Conservation (phyloP, 2,888 invertebrate genomes). For the Oxyscelio sp. region DNA sequence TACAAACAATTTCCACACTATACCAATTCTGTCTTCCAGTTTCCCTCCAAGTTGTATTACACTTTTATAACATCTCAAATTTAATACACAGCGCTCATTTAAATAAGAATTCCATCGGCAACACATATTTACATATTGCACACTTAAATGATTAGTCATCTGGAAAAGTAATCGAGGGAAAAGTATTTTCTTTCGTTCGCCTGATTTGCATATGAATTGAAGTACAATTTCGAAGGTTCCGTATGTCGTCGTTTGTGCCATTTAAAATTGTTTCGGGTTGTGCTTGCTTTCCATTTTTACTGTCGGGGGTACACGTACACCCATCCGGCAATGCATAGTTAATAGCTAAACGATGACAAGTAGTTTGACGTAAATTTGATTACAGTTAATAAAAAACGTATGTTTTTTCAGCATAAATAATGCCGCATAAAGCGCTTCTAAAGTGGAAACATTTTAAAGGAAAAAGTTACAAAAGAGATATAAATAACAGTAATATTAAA, state of each 20-base stretch:
- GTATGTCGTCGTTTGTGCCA: neutral
- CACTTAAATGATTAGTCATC: slow-evolving; percentile 8
- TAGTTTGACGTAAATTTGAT: neutral
- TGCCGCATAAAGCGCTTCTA: no score
- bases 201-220: slow-evolving; percentile 27
- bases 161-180: slow-evolving; percentile 11
- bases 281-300: neutral
- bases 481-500: no score
- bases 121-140: neutral
- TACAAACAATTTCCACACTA: no score
- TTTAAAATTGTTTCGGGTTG: neutral
- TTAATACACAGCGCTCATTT: neutral
- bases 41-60: no score
- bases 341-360: neutral
- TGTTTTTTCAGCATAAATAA: no score
- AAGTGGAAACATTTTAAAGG: no score
- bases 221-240: neutral
- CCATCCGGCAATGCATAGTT: neutral
- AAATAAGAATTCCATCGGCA: neutral
- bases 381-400: no score
- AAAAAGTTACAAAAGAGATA: no score
- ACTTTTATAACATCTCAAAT: no score
- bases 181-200: slow-evolving; percentile 2
- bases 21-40: no score
- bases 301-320: no score